Percentiles rank a stretch among this genome's conserved stretches.
phyloP scores from a whole-genome alignment of 2,888 invertebrate species.

The Drosophila meridionalis region DNA sequence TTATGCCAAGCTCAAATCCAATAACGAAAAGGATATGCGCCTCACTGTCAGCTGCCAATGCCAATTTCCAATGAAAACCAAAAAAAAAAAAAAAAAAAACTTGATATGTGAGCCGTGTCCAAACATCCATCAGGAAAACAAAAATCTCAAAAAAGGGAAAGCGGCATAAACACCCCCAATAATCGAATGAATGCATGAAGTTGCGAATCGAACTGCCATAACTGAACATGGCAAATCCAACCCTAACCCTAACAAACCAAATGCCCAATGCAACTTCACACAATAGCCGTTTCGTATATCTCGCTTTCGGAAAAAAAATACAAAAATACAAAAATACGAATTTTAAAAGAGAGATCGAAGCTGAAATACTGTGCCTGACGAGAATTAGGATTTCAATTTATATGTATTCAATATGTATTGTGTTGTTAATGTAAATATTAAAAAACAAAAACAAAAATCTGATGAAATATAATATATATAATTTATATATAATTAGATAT shows the following conservation, averaged over 20 bases:
- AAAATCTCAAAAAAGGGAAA: conserved; percentile 19
- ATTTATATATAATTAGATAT: too few relatives aligned
- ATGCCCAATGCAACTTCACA: conserved; percentile 21
- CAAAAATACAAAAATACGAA: neutral
- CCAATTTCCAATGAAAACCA: conserved; percentile 39
- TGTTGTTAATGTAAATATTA: too few relatives aligned
- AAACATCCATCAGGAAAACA: conserved; percentile 40
- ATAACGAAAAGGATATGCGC: conserved; percentile 31
- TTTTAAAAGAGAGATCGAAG: neutral
- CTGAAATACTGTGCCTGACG: neutral
- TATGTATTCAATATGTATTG: too few relatives aligned
- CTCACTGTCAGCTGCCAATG: conserved; percentile 28
- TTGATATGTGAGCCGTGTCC: conserved; percentile 13
- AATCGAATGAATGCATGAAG: conserved; percentile 54
- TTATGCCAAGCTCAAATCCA: conserved; percentile 3
- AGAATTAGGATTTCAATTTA: neutral
- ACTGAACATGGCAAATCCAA: conserved; percentile 12
- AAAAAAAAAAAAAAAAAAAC: neutral
- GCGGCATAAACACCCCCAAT: conserved; percentile 6
- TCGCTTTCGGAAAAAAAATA: conserved; percentile 3
- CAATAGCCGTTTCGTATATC: conserved; percentile 50
- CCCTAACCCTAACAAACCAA: conserved; percentile 33
- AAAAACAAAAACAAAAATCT: too few relatives aligned
- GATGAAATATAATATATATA: too few relatives aligned
- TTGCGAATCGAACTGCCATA: conserved; percentile 8